Base-by-base conservation (phyloP, 2,113 vertebrate species). In the Phycodurus eques region DNA sequence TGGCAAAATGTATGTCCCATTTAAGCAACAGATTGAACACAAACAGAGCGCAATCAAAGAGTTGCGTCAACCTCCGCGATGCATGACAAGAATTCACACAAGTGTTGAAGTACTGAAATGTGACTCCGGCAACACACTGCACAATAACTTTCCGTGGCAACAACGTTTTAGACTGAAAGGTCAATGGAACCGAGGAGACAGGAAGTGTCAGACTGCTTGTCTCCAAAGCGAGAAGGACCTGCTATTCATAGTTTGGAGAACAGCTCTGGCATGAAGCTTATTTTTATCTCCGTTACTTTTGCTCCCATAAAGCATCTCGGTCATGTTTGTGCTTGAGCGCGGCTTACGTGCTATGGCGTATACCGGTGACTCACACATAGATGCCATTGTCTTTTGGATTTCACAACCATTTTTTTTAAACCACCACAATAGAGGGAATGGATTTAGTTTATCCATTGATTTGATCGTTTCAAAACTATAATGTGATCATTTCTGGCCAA, bases 201-300 rank as follows among this genome's bases (percentile, higher is more conserved):
- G 68, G 78, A 84, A 75, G 71, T 69, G 82, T 69, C 68, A 81
- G 86, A 82, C 84, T 76, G 76, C 77, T 76, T 12, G 73, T 86
- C 83, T 81, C 77, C 75, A 47, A 70, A 61, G 65, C 67, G 10
- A 51, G 75, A 79, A 68, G 75, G 78, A 78, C 43, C 61, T 64
- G 77, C 88, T 89, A 90, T 89, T 87, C 80, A 85, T 91, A 91
- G 88, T 83, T 83, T 64, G 75, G 67, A 69, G 66, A 69, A 72
- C 78, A 80, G 65, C 64, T 67, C 49, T 27, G 71, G 73, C 77
- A 70, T 43, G 66, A 60, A 46, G 73, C 60, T 73, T 89, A 88
- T 88, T 88, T 88, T 85, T 89, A 86, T 80, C 87, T 80, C 42
- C 79, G 74, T 79, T 80, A 79, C 80, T 68, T 71, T 76, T 15